A percentile compares a stretch with the other conserved stretches of the same genome.
phyloP scores from a whole-genome alignment of 2,797 vertebrate genomes.

The Diplodus sargus region DNA sequence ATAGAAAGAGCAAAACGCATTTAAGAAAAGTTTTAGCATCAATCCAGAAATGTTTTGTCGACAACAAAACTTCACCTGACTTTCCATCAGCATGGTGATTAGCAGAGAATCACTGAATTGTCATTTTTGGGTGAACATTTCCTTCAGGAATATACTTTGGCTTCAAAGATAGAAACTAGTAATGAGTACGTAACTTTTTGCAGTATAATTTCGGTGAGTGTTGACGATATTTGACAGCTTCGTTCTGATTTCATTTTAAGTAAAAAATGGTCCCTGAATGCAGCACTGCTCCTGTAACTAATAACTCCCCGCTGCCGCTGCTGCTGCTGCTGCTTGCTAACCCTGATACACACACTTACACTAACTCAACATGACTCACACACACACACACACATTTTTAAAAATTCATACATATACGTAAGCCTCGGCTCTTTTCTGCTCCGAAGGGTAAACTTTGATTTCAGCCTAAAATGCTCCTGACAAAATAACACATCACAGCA shows the following conservation, averaged over 20 bases:
- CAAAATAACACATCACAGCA: constrained; percentile 72
- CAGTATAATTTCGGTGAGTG: not conserved
- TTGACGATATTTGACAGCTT: not conserved
- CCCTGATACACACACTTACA: not conserved
- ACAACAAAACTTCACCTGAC: too few species aligned
- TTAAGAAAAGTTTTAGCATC: too few species aligned
- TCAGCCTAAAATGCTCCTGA: constrained; percentile 44
- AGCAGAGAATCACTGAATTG: too few species aligned
- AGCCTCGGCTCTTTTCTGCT: constrained; percentile 46
- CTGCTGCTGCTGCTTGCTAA: constrained; percentile 18
- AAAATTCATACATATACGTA: constrained; percentile 38
- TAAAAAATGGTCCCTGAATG: constrained; percentile 31
- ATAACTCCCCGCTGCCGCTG: constrained; percentile 20
- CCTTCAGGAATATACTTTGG: too few species aligned
- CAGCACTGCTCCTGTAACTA: constrained; percentile 24
- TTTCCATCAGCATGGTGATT: too few species aligned
- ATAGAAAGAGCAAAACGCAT: too few species aligned
- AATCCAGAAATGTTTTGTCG: too few species aligned
- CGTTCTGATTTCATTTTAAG: constrained; percentile 24
- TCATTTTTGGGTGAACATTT: too few species aligned
- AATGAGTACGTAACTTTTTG: too few species aligned
- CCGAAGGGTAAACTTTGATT: constrained; percentile 68
- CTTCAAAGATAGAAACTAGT: too few species aligned
- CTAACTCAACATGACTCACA: constrained; percentile 4
- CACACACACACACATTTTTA: constrained; percentile 25